Evolutionary conservation across 2,888 invertebrate species (phyloP).

Genomic region (Dendrolimus pini): DNA sequence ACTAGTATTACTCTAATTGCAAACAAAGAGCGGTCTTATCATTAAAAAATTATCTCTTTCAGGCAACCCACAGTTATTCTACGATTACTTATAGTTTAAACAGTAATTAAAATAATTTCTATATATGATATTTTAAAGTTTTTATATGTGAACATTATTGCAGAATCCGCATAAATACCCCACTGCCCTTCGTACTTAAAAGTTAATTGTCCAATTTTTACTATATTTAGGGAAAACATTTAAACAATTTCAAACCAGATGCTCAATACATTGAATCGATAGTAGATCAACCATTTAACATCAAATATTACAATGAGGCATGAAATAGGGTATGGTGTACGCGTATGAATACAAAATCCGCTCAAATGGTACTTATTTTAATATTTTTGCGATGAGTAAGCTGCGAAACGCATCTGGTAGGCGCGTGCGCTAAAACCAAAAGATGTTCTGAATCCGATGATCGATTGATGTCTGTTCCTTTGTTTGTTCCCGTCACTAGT

Average conservation of each 20-base stretch:
- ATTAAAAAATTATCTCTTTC: too few species aligned
- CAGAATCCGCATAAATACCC: too few species aligned
- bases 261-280: neutral
- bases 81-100: too few species aligned
- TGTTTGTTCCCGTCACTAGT: slow-evolving; percentile 3
- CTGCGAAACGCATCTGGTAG: slow-evolving; percentile 48
- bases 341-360: slow-evolving; percentile 5
- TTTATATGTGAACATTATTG: too few species aligned
- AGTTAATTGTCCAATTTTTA: too few species aligned
- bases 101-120: too few species aligned
- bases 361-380: slow-evolving; percentile 6
- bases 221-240: too few species aligned
- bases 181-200: too few species aligned
- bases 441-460: slow-evolving; percentile 51
- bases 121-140: too few species aligned
- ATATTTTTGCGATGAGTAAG: slow-evolving; percentile 22
- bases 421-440: slow-evolving; percentile 44
- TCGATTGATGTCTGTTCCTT: slow-evolving; percentile 27
- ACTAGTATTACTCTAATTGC: too few species aligned
- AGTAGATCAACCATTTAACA: neutral
- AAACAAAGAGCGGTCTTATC: too few species aligned
- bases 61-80: too few species aligned
- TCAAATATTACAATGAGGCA: slow-evolving; percentile 10
- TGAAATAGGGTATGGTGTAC: slow-evolving; percentile 4
- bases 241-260: neutral